A percentile compares a stretch with the other conserved stretches of the same genome.
Evolutionary conservation across 2,888 invertebrate species (phyloP).

Genomic region (Myopa tessellatipennis): DNA sequence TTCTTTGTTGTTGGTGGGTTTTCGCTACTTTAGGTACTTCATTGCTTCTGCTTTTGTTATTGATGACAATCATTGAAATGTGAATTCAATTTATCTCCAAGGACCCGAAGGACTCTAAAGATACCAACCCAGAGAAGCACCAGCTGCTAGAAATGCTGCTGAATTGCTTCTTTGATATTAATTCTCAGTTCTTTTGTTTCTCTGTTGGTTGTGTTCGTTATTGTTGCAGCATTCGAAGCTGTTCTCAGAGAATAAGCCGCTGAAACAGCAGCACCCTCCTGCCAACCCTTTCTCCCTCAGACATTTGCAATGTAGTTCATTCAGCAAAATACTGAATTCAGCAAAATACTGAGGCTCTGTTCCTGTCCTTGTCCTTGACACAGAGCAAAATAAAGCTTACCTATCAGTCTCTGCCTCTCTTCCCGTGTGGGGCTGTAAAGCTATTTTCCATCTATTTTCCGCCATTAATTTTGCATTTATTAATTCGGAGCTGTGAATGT

Average conservation of each 20-base stretch:
- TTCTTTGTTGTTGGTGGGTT: not conserved
- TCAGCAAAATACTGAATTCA: not conserved
- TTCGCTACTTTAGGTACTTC: not conserved
- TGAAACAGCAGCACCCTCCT: conserved; percentile 26
- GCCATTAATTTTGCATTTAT: conserved; percentile 33
- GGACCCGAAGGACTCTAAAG: not conserved
- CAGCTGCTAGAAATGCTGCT: not conserved
- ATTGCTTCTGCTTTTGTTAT: conserved; percentile 20
- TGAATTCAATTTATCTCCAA: conserved; percentile 35
- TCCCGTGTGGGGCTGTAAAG: not conserved
- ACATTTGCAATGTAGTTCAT: not conserved
- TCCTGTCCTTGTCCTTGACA: not conserved
- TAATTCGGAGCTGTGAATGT: not conserved
- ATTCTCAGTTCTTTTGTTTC: not conserved
- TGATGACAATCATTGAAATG: conserved; percentile 40
- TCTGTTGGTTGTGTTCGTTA: not conserved
- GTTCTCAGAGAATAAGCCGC: not conserved
- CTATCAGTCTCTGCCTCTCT: not conserved
- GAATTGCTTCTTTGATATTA: not conserved
- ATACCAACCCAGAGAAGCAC: not conserved
- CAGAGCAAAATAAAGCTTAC: not conserved
- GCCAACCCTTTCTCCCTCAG: not conserved
- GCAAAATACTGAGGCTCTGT: not conserved
- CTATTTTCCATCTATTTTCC: conserved; percentile 7
- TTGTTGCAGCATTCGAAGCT: not conserved